Evolutionary conservation across 2,797 vertebrate genomes (phyloP).

Genomic region (Anisognathus igniventris): DNA sequence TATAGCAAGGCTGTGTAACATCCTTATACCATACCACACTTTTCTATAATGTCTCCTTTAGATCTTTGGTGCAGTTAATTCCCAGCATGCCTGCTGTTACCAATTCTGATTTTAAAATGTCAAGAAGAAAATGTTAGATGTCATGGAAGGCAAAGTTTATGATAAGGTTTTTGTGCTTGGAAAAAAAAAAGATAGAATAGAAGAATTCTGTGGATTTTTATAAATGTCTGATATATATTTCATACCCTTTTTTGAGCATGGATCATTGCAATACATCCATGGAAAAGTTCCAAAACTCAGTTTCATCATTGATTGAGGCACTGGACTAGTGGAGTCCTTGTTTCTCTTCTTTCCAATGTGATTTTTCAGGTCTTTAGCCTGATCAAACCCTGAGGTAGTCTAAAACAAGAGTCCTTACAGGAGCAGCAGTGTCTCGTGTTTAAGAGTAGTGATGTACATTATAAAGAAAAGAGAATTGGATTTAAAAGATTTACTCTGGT

Average conservation of each 20-base stretch:
- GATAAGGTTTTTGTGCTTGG: background rate
- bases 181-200: background rate
- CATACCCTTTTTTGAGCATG: background rate
- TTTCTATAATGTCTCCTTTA: background rate
- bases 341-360: background rate
- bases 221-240: background rate
- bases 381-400: background rate
- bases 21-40: background rate
- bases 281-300: background rate
- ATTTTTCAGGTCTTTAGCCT: background rate
- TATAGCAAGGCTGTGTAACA: background rate
- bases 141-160: background rate
- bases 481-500: background rate
- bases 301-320: background rate
- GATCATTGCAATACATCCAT: rapidly evolving
- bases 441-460: background rate
- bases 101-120: background rate
- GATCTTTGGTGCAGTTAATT: background rate
- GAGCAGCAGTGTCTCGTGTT: background rate
- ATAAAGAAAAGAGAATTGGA: background rate
- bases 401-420: background rate
- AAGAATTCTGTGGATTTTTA: background rate
- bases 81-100: background rate
- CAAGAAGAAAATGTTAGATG: background rate
- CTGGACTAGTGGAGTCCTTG: background rate